Conservation (phyloP, 2,113 vertebrate species). For the Drymodes brunneopygia region DNA sequence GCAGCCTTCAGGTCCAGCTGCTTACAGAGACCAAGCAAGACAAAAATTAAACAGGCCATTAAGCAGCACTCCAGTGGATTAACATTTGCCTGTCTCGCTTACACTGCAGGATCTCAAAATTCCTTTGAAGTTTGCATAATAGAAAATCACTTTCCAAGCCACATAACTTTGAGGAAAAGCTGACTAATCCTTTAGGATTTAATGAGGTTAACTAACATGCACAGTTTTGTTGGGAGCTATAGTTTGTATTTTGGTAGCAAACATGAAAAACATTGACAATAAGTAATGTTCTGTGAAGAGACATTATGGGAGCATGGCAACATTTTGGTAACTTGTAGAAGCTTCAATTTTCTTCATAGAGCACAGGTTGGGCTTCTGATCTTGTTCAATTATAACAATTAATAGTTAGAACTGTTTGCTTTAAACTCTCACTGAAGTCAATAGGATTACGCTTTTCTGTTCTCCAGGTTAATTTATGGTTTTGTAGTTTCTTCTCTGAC, state of each 20-base stretch:
- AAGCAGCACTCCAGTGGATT: constrained; percentile 59
- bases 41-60: constrained; percentile 44
- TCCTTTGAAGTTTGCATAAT: constrained; percentile 70
- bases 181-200: constrained; percentile 66
- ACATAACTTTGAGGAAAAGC: constrained; percentile 30
- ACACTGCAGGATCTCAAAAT: constrained; percentile 53
- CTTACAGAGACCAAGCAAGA: constrained; percentile 13
- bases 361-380: neutral
- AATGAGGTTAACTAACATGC: constrained; percentile 48
- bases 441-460: neutral
- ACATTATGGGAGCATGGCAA: neutral
- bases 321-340: neutral
- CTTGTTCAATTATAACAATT: neutral
- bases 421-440: neutral
- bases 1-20: neutral
- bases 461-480: neutral
- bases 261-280: neutral
- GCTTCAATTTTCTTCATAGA: neutral
- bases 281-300: neutral
- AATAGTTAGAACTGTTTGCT: neutral
- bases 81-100: constrained; percentile 37
- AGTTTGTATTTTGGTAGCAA: constrained; percentile 10
- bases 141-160: constrained; percentile 69
- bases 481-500: neutral
- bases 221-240: neutral